These are phyloP conservation scores for Hirtodrosophila histrioides DNA, from an alignment of 2,888 invertebrate species.

Conservation along the genomic window DNA sequence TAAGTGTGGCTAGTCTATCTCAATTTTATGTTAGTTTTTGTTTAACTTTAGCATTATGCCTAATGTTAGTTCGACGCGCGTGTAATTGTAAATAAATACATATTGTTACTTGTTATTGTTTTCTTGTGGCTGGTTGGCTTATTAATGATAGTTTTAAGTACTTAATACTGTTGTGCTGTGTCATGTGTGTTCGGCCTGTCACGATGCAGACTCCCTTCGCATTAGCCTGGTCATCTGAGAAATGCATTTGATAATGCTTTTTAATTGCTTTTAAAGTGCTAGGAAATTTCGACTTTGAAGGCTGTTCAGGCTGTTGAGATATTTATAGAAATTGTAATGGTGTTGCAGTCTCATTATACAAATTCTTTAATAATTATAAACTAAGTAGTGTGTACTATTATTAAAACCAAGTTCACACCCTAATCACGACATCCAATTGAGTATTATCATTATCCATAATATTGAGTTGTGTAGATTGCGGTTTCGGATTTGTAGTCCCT, in stretches of 20 bases:
- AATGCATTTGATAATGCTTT: constrained; percentile 24
- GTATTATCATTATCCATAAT: too few relatives aligned
- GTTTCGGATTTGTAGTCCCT: too few relatives aligned
- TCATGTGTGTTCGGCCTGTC: constrained; percentile 20
- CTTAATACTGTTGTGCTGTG: constrained; percentile 5
- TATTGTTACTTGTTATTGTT: constrained; percentile 38
- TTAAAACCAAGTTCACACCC: constrained; percentile 11
- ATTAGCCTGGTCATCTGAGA: background rate
- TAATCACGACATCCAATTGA: constrained; percentile 7
- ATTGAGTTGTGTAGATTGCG: too few relatives aligned
- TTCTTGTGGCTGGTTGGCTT: background rate
- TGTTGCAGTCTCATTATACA: background rate
- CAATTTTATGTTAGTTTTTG: constrained; percentile 53
- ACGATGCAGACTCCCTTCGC: constrained; percentile 9
- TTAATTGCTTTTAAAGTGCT: constrained; percentile 29
- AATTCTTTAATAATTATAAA: constrained; percentile 4
- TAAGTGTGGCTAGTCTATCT: constrained; percentile 74
- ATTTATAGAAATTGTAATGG: constrained; percentile 14
- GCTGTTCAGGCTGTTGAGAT: constrained; percentile 8
- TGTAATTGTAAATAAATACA: constrained; percentile 59
- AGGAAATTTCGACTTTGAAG: constrained; percentile 30
- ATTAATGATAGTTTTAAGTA: constrained; percentile 39
- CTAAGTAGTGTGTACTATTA: background rate
- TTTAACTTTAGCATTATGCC: constrained; percentile 32
- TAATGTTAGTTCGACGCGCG: constrained; percentile 57